Conservation (phyloP, 2,113 vertebrate species). For the Onychorhynchus coronatus region DNA sequence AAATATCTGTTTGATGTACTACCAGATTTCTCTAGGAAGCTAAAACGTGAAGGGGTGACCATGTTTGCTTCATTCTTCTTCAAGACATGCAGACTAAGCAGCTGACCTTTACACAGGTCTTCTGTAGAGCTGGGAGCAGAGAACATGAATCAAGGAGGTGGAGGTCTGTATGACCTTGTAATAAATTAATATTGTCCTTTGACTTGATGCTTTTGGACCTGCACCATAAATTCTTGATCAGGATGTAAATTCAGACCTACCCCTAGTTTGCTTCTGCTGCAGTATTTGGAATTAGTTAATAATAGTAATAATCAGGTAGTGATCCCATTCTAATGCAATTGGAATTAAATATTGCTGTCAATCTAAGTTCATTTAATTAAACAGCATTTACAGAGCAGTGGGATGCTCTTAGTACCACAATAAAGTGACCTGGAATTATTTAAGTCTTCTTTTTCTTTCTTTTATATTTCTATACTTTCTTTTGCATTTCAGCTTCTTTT, state of each 20-base stretch:
- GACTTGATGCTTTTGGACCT: not conserved
- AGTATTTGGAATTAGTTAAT: not conserved
- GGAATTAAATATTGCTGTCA: constrained; percentile 21
- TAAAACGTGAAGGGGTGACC: not conserved
- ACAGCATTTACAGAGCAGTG: constrained; percentile 7
- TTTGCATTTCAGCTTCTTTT: not conserved
- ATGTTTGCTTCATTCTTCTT: constrained; percentile 11
- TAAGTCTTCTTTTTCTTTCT: not conserved
- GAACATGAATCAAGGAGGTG: not conserved
- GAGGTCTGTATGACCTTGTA: constrained; percentile 35
- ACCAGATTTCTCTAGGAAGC: not conserved
- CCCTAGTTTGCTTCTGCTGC: not conserved
- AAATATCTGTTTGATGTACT: not conserved
- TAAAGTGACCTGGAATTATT: not conserved
- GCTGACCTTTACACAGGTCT: not conserved
- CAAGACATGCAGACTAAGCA: not conserved
- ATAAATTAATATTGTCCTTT: constrained; percentile 14
- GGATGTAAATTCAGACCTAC: not conserved
- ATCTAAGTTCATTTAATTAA: constrained; percentile 15
- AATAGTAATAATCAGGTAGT: not conserved
- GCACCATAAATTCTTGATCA: constrained; percentile 12
- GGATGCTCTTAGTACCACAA: not conserved
- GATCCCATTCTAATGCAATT: not conserved
- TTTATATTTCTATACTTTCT: not conserved
- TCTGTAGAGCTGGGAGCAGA: not conserved